Base-by-base conservation (phyloP, 2,888 invertebrate species). In the Zootermopsis nevadensis region DNA sequence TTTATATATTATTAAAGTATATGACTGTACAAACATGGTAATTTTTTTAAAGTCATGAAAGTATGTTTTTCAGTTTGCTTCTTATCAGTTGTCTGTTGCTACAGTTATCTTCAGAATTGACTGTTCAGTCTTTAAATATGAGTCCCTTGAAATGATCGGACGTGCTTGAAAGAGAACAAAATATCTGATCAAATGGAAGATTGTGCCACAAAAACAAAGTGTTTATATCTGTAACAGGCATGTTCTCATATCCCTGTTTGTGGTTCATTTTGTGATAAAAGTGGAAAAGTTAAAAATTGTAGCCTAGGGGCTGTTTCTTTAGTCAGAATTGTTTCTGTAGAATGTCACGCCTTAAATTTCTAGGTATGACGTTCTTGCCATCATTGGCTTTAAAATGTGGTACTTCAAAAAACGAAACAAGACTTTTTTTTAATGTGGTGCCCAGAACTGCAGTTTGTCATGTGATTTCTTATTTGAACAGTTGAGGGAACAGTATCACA, bases 71-170 rank as follows among this genome's bases (percentile, higher is more conserved):
- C 48, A 48, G 48, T 48, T 48, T 48, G 4, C 19, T n/a, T 48
- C 15, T 48, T 48, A 48, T 48, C 48, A 48, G 19, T 48, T 48
- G 48, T 48, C 4, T 19, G 19, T 48, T 48, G 48, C 19, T 48
- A 48, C 15, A 15, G 19, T 19, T 19, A 48, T 7, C 19, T 48
- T 48, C 3, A 48, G 19, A 48, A 15, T 74, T n/a, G 33, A 74
- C 35, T 74, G 72, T 74, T 42, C 33, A 77, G 27, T 48, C 48
- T 77, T 77, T 77, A 38, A 77, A 77, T 77, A 48, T 77, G 77
- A 22, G 38, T 30, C 77, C 66, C 66, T 66, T 30, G n/a, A 30
- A 66, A 27, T 66, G 30, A 66, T 30, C 27, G 27, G 7, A 66
- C 27, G 8, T 76, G 24, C 30, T 15, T 38, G 27, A 30, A 77